Evolutionary conservation across 2,113 vertebrate species (phyloP), one percentile per base, ranked within the genome.

Genomic region (Pangasianodon gigas): DNA sequence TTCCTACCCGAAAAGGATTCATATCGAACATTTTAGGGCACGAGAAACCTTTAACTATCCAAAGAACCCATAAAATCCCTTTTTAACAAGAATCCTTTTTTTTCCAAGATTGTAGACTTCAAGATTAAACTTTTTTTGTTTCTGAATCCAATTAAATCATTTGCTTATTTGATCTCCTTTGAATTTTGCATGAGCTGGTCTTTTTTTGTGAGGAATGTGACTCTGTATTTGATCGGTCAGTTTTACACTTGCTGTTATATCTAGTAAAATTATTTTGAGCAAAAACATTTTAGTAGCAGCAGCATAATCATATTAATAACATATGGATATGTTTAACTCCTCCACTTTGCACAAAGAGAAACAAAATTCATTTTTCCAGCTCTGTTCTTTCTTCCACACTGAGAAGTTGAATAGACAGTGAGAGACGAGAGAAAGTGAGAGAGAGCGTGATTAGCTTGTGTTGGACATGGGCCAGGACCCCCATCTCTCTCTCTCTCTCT

Each of bases 401-500:
- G 44, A 32, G 41, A 48, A 54, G 56, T 71, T 86, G 46, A 32
- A 71, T 71, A 89, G 82, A 44, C 82, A 62, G 82, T 62, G 82
- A 84, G 37, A 84, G 52, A 83, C 51, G n/a, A 56, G 52, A 93
- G 46, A 79, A 48, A 79, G 75, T 48, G 75, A 14, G 48, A 52
- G 44, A 74, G 69, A 74, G 32, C 74, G 52, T 75, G 32, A 85
- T 87, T 69, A 88, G 77, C 32, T 79, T 90, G 13, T 58, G 10
- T 46, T 95, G 94, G 94, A 94, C 88, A 26, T 37, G 87, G 90
- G 93, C 95, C 95, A 95, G 93, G 93, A 94, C 93, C 93, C 93
- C 88, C 62, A 84, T 80, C 93, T 89, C 54, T 71, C 83, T 52
- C 21, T 94, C 92, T 93, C 93, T 94, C 93, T 90, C 92, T 84